Evolutionary conservation across 2,797 vertebrate genomes (phyloP), one percentile per base, ranked within the genome.

Genomic region (Linurgus olivaceus): DNA sequence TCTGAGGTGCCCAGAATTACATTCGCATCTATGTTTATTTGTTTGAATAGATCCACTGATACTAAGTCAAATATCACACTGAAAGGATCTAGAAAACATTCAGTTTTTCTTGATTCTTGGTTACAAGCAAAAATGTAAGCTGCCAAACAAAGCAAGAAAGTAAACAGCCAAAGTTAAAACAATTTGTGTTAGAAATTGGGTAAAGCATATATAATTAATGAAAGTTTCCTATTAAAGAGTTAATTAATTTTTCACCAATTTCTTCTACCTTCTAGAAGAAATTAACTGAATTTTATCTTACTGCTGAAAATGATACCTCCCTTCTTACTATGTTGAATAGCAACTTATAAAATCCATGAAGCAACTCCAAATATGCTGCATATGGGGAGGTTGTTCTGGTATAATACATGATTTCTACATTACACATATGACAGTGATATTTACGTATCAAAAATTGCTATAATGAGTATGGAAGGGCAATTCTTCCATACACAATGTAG

Each of bases 261-360:
- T 87, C 18, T 80, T 93, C 87, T 55, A 7, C 15, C 38, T 82
- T 65, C 35, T 89, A 84, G 45, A 86, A 83, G 24, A 65, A 18
- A 65, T 57, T 44, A 5, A 84, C 19, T 59, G 18, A 68, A 68
- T 86, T 96, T 71, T 72, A 37, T 92, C 63, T 76, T 67, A 42
- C 37, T 86, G 73, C 47, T 94, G 88, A 96, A 93, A 87, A 89
- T 50, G n/a, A 26, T 42, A 59, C 1, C 37, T 45, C 86, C 31
- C 92, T 95, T 83, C 47, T 86, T 78, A 74, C 8, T 68, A 19
- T 75, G 11, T 86, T 51, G 82, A 96, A 86, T 65, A 75, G 17
- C 31, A 87, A 79, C 47, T 93, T 92, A 38, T 74, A 83, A 94
- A 90, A 76, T 11, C 33, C 85, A 65, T 37, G 90, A 88, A 95